Base-by-base conservation (phyloP, 2,113 vertebrate species). In the Hyla sarda region DNA sequence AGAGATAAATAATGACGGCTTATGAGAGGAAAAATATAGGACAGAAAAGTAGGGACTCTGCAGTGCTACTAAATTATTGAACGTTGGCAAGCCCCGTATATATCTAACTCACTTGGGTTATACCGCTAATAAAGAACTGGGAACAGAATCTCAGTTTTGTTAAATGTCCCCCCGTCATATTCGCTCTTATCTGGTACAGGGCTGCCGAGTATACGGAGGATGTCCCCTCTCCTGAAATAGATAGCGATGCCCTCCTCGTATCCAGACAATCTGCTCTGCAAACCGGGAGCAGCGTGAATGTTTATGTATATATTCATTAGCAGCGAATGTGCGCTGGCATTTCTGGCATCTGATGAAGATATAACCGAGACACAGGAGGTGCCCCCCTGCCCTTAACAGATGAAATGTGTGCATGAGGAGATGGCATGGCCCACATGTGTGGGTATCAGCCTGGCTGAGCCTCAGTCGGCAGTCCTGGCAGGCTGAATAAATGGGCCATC, bases 401-500 rank as follows among this genome's bases (percentile, higher is more conserved):
- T 79, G 60, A 71, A 85, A 85, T 77, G 56, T 71, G 74, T 78
- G 62, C 75, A 78, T 45, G 48, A 79, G n/a, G 32, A 69, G 23
- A 69, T 85, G 84, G 75, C 75, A 79, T 23, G 71, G 60, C 62
- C 47, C 76, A 71, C 47, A 85, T 85, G 60, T 54, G 74, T 50
- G 60, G 83, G 83, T 54, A 69, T 78, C 56, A 85, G 41, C 78
- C 75, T 85, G 83, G 83, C 83, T 10, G 30, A 69, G 74, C 45
- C 50, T 83, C 82, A 74, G 82, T 83, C 82, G 74, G 69, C 50
- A 56, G 34, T 21, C 50, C 60, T 86, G 76, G 84, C 84, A 80
- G 76, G 47, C 62, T 58, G 73, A 75, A 86, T 86, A 48, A 86
- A 80, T 86, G 65, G 84, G 76, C 65, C 67, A 86, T 86, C 84